Evolutionary conservation across 1,140 invertebrate species (phyloP).

Genomic region (Scaptomyza montana): DNA sequence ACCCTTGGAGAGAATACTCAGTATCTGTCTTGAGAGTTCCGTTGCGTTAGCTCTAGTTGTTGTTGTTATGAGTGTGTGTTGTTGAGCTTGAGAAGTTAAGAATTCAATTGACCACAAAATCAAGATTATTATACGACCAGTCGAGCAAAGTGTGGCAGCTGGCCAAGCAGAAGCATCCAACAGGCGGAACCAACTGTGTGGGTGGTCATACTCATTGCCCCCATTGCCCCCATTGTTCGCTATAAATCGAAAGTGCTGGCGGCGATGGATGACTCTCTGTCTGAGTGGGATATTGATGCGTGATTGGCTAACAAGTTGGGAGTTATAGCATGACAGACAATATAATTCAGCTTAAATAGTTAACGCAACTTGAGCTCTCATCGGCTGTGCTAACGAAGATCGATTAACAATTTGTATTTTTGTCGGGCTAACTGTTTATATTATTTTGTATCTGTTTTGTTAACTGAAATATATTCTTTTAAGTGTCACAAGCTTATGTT

Average conservation of each 20-base stretch:
- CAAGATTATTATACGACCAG: slow-evolving; percentile 78
- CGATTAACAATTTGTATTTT: too few relatives aligned
- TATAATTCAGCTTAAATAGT: slow-evolving; percentile 23
- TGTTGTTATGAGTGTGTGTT: slow-evolving; percentile 50
- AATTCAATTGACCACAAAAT: slow-evolving; percentile 83
- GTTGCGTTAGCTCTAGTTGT: not conserved
- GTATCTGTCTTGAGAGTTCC: slow-evolving; percentile 30
- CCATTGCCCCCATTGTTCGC: not conserved
- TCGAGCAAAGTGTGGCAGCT: slow-evolving; percentile 35
- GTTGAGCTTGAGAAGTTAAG: slow-evolving; percentile 77
- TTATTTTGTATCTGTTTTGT: not conserved
- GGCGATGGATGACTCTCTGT: slow-evolving; percentile 50
- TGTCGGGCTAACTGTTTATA: too few relatives aligned
- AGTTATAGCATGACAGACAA: slow-evolving; percentile 34
- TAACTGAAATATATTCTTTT: not conserved
- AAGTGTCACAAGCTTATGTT: too few relatives aligned
- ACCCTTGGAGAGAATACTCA: slow-evolving; percentile 51
- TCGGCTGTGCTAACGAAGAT: not conserved
- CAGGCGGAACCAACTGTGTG: slow-evolving; percentile 37
- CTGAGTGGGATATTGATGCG: slow-evolving; percentile 63
- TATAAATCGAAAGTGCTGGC: slow-evolving; percentile 42
- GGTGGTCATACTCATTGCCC: slow-evolving; percentile 8
- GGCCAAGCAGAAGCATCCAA: slow-evolving; percentile 24
- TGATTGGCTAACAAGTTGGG: slow-evolving; percentile 58
- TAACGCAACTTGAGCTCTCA: slow-evolving; percentile 2